phyloP scores from a whole-genome alignment of 1,140 invertebrate genomes.

The Cheumatopsyche charites region DNA sequence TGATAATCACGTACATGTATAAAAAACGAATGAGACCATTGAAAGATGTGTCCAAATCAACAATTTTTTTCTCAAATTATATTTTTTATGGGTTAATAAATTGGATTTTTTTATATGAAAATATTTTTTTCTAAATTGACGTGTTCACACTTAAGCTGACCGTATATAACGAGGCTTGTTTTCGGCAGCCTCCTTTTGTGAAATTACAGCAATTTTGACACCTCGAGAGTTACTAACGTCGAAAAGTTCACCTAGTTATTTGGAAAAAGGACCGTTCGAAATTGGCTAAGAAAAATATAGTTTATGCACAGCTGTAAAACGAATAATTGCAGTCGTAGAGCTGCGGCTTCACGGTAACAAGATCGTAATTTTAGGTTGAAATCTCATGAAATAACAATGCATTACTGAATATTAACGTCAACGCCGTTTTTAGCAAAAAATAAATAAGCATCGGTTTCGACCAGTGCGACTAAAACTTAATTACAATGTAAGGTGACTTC shows the following conservation, averaged over 20 bases:
- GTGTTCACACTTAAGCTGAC: conserved; percentile 2
- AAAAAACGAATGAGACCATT: too few species aligned
- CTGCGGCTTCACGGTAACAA: conserved; percentile 8
- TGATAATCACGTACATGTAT: too few species aligned
- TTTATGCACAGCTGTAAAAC: conserved; percentile 18
- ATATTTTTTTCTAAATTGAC: background rate
- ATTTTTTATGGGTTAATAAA: background rate
- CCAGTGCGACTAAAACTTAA: too few species aligned
- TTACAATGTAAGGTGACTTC: too few species aligned
- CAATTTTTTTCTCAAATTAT: conserved; percentile 6
- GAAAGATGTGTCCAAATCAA: too few species aligned
- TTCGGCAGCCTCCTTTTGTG: conserved; percentile 39
- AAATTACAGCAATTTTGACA: conserved; percentile 48
- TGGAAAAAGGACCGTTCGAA: conserved; percentile 40
- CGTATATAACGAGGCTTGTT: conserved; percentile 25
- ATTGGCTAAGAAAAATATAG: conserved; percentile 15
- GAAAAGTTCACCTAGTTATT: conserved; percentile 38
- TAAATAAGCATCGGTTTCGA: background rate
- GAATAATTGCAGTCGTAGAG: conserved; percentile 18
- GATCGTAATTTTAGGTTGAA: conserved; percentile 9
- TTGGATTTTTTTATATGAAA: background rate
- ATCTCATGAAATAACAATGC: conserved; percentile 15
- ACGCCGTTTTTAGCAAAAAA: background rate
- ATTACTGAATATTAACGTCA: background rate
- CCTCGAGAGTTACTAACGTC: conserved; percentile 45